A percentile compares a stretch with the other conserved stretches of the same genome.
phyloP scores from a whole-genome alignment of 1,140 invertebrate species.

The Metaphire vulgaris region DNA sequence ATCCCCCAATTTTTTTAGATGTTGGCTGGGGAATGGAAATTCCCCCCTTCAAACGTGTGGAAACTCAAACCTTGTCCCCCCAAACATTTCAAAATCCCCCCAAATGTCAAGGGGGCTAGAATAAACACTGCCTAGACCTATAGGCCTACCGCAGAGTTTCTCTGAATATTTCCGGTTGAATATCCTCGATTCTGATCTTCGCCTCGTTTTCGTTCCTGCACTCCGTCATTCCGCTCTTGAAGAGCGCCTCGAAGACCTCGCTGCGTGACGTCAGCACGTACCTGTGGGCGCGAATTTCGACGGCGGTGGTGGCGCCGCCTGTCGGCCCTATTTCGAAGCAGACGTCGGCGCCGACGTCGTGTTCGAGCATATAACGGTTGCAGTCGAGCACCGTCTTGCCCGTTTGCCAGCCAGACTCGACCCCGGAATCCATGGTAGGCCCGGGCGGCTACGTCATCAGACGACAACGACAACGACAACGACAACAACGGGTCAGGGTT shows the following conservation, averaged over 20 bases:
- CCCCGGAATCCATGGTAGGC: neutral
- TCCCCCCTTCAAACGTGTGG: too few relatives aligned
- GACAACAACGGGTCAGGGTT: too few relatives aligned
- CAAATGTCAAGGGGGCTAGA: too few relatives aligned
- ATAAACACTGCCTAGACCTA: neutral
- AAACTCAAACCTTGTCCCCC: too few relatives aligned
- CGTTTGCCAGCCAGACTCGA: neutral
- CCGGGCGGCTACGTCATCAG: too few relatives aligned
- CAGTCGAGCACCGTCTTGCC: slow-evolving; percentile 13
- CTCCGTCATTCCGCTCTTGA: slow-evolving; percentile 1
- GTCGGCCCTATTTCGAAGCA: slow-evolving; percentile 10
- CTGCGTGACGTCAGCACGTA: slow-evolving; percentile 8
- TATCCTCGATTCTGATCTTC: neutral
- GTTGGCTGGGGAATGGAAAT: neutral
- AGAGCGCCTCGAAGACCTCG: slow-evolving; percentile 10
- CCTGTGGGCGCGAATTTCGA: neutral
- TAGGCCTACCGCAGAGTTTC: neutral
- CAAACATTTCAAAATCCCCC: too few relatives aligned
- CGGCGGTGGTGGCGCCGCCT: neutral
- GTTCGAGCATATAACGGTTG: slow-evolving; percentile 14
- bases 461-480: too few relatives aligned
- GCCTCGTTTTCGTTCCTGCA: neutral
- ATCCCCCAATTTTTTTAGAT: neutral
- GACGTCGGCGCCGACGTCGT: slow-evolving; percentile 6
- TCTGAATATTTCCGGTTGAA: neutral